These are phyloP conservation scores for Heteromormyrus szaboi DNA, from an alignment of 2,797 vertebrate species.

Conservation along the genomic window DNA sequence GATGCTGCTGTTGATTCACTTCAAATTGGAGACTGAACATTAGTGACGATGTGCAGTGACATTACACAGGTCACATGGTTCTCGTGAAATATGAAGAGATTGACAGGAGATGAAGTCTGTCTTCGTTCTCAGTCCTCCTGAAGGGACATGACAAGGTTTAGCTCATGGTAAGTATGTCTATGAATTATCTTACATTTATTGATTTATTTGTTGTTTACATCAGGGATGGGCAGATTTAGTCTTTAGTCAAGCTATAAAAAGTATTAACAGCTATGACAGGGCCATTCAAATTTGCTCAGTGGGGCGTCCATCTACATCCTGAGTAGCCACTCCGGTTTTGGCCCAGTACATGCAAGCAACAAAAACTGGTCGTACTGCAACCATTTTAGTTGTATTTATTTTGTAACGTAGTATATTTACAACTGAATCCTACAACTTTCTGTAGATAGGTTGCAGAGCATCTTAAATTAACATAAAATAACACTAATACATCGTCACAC, in stretches of 20 bases:
- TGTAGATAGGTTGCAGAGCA: background rate
- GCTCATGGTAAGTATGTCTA: background rate
- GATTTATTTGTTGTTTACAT: background rate
- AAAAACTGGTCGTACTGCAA: background rate
- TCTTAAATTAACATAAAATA: background rate
- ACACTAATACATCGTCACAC: background rate
- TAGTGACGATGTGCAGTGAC: background rate
- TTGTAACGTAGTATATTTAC: background rate
- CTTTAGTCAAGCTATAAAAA: background rate
- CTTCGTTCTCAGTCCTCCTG: background rate
- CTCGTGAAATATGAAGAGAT: background rate
- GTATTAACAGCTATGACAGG: background rate
- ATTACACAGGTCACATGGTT: background rate
- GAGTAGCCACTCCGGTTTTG: background rate
- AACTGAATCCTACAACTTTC: background rate
- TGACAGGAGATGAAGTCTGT: background rate
- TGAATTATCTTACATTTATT: background rate
- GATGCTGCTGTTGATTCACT: background rate
- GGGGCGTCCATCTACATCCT: background rate
- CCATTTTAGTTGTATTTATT: background rate
- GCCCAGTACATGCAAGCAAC: background rate
- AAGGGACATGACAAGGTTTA: background rate
- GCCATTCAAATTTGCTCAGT: background rate
- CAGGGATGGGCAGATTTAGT: background rate
- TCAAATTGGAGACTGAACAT: background rate